These are phyloP conservation scores for Luffia ferchaultella DNA, from an alignment of 2,888 invertebrate genomes.

Conservation along the genomic window DNA sequence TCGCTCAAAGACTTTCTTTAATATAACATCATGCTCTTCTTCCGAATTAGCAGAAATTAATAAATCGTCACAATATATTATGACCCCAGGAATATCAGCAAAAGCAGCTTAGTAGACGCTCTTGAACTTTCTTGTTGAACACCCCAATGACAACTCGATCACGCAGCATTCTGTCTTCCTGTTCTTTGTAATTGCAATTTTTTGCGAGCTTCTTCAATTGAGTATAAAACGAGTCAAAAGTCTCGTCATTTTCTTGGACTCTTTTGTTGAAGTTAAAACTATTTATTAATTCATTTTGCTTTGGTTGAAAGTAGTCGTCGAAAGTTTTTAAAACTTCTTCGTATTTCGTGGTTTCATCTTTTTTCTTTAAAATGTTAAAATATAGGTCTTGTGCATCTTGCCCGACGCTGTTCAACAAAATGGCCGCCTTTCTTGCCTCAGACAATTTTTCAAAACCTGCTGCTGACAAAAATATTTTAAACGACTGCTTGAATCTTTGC, in stretches of 20 bases:
- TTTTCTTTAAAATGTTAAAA: background rate
- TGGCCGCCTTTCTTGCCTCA: background rate
- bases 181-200: conserved; percentile 1
- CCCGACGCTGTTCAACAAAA: background rate
- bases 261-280: background rate
- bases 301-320: too few relatives aligned
- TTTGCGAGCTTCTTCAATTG: background rate
- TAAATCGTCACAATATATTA: conserved; percentile 28
- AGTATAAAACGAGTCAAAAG: background rate
- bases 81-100: conserved; percentile 24
- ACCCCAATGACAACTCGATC: background rate
- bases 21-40: background rate
- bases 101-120: conserved; percentile 17
- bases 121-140: background rate
- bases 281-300: background rate
- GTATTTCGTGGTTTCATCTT: too few relatives aligned
- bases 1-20: background rate
- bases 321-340: too few relatives aligned
- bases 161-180: background rate
- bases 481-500: background rate
- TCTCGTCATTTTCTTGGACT: background rate
- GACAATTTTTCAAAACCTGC: background rate
- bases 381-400: background rate
- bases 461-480: background rate
- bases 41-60: conserved; percentile 15